Conservation (phyloP, 2,113 vertebrate genomes). For the Pelecanus crispus region DNA sequence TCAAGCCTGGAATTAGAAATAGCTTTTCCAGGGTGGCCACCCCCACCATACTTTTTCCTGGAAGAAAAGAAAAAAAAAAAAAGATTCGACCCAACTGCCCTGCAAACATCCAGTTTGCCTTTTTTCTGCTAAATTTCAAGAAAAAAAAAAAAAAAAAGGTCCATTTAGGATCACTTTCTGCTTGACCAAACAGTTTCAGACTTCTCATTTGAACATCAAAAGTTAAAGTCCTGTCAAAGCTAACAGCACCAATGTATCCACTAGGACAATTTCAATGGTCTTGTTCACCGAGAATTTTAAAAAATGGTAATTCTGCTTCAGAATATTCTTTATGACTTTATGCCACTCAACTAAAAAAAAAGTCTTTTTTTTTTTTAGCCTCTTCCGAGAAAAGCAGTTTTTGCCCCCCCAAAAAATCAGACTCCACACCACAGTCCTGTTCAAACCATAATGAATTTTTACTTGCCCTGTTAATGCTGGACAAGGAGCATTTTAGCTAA, state of each 20-base stretch:
- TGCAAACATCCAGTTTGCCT: not conserved
- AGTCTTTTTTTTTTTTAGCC: not conserved
- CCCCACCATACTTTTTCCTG: not conserved
- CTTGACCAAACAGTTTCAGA: not conserved
- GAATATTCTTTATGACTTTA: not conserved
- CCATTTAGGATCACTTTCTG: not conserved
- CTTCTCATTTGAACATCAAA: not conserved
- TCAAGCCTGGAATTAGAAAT: not conserved
- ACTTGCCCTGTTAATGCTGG: not conserved
- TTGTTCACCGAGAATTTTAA: not conserved
- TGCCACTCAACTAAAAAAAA: not conserved
- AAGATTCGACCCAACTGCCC: not conserved
- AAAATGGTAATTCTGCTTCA: not conserved
- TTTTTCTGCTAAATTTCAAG: not conserved
- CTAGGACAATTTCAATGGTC: not conserved
- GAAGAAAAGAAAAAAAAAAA: not conserved
- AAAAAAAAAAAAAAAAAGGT: not conserved
- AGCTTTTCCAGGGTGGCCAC: not conserved
- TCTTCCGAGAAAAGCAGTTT: not conserved
- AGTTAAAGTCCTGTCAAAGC: not conserved
- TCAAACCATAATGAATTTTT: not conserved
- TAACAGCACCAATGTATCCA: fast-evolving
- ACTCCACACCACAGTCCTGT: fast-evolving
- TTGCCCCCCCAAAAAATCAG: not conserved
- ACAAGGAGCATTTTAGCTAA: not conserved